Conservation (phyloP, 2,797 vertebrate species). For the Galaxias olidus region DNA sequence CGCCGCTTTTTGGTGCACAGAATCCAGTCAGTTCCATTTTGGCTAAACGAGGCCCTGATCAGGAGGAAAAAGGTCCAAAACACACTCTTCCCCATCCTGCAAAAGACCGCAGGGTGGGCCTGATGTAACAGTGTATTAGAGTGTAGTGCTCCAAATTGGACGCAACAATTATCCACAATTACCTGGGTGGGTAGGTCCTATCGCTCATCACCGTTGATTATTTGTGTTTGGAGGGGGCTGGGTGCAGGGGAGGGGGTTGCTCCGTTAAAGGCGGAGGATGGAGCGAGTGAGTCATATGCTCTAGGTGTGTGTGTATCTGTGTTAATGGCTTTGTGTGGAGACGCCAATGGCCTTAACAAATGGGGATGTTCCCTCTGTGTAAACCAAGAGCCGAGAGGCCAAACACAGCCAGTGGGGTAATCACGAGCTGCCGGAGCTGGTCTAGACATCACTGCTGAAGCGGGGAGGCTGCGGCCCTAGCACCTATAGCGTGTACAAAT, state of each 20-base stretch:
- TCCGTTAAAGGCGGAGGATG: constrained; percentile 47
- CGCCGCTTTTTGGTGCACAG: neutral
- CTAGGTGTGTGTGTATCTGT: neutral
- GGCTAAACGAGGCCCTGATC: constrained; percentile 8
- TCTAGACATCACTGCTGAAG: too few species aligned
- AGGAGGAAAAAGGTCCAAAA: constrained; percentile 32
- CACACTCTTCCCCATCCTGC: constrained; percentile 61
- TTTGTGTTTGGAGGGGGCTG: constrained; percentile 58
- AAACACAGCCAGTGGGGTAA: neutral
- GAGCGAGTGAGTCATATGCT: constrained; percentile 53
- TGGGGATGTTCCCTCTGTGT: constrained; percentile 18
- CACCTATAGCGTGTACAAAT: too few species aligned
- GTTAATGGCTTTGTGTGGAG: neutral
- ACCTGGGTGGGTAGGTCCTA: constrained; percentile 75
- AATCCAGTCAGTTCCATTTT: neutral
- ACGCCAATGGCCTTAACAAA: constrained; percentile 1
- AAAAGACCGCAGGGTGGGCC: constrained; percentile 72
- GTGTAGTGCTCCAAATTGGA: constrained; percentile 75
- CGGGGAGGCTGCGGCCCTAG: too few species aligned
- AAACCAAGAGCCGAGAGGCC: constrained; percentile 17
- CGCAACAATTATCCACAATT: constrained; percentile 84
- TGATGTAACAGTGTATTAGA: constrained; percentile 44
- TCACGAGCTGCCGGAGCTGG: too few species aligned
- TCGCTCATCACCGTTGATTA: constrained; percentile 74
- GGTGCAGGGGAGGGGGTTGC: constrained; percentile 35